These are phyloP conservation scores for Varanus komodoensis DNA, from an alignment of 2,113 vertebrate species.

Conservation along the genomic window DNA sequence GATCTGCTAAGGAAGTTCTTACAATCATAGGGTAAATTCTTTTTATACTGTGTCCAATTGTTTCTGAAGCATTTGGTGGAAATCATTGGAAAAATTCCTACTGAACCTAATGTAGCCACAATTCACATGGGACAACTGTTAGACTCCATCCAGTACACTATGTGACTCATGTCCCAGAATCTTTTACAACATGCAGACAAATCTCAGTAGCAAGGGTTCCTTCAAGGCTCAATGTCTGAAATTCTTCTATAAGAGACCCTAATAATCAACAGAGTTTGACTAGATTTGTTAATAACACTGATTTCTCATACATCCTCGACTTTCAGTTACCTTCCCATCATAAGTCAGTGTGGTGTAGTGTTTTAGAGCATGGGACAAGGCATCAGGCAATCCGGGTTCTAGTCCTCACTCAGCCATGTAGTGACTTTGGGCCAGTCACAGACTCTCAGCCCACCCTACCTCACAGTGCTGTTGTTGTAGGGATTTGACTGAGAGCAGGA, in stretches of 20 bases:
- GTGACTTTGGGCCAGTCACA: no score
- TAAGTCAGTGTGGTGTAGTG: no score
- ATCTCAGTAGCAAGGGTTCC: neutral
- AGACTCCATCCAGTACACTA: neutral
- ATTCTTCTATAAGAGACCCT: neutral
- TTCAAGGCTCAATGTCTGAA: neutral
- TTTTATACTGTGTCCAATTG: neutral
- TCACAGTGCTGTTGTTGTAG: no score
- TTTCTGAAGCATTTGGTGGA: neutral
- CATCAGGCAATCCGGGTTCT: no score
- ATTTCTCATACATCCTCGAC: neutral
- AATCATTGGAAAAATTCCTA: neutral
- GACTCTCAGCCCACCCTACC: no score
- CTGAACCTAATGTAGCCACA: neutral
- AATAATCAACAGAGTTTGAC: neutral
- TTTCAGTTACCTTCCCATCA: neutral
- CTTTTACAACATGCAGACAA: neutral
- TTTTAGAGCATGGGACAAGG: no score
- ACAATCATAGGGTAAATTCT: neutral
- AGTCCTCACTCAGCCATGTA: no score
- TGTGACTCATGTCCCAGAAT: neutral
- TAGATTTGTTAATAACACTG: no score
- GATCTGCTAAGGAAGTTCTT: no score
- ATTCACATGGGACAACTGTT: neutral
- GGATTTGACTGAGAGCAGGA: no score